Evolutionary conservation across 2,888 invertebrate genomes (phyloP).

Genomic region (Lithodes maja): DNA sequence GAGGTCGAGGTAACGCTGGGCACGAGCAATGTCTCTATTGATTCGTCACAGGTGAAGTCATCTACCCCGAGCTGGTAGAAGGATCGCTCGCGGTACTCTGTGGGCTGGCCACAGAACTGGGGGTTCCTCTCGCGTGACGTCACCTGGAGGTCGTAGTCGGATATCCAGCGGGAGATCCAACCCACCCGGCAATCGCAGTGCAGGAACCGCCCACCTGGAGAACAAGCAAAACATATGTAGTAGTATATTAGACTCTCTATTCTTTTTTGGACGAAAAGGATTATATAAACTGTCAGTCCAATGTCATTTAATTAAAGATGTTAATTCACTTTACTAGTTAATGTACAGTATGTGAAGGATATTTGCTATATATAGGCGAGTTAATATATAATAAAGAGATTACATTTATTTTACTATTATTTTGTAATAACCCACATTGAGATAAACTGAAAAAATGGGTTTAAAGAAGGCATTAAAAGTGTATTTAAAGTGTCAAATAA

Average conservation of each 20-base stretch:
- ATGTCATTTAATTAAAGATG: too few species aligned
- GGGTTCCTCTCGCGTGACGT: conserved; percentile 93
- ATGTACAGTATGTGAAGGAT: too few species aligned
- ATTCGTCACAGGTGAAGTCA: conserved; percentile 74
- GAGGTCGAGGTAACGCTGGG: background rate
- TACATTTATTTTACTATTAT: too few species aligned
- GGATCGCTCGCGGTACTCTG: conserved; percentile 85
- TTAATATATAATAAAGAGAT: too few species aligned
- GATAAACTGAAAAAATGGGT: too few species aligned
- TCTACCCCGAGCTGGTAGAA: conserved; percentile 91
- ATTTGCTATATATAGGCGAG: too few species aligned
- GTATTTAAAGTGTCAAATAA: too few species aligned
- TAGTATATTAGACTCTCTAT: background rate
- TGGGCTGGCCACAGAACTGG: conserved; percentile 92
- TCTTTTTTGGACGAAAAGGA: too few species aligned
- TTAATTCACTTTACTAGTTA: too few species aligned
- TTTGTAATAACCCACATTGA: too few species aligned
- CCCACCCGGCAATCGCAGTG: conserved; percentile 91
- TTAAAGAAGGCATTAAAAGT: too few species aligned
- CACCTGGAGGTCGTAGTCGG: conserved; percentile 90
- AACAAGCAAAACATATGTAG: background rate
- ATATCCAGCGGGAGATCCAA: conserved; percentile 94
- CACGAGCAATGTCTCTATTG: background rate
- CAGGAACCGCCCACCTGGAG: conserved; percentile 84
- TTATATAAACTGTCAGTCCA: too few species aligned